These are phyloP conservation scores for Cataglyphis altisquamis DNA, from an alignment of 2,888 invertebrate genomes.

Conservation along the genomic window DNA sequence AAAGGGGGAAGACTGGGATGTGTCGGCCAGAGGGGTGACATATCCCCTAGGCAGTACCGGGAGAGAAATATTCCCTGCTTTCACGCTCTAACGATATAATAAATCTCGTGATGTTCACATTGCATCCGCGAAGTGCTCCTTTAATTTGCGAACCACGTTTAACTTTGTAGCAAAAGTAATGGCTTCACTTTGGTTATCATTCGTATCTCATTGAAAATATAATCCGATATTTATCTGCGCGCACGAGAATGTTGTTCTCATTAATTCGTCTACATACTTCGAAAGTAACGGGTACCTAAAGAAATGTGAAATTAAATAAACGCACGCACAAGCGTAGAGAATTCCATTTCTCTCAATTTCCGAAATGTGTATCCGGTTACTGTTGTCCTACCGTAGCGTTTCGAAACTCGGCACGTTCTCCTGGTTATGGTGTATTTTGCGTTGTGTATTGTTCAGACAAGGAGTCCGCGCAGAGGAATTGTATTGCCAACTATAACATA, in stretches of 20 bases:
- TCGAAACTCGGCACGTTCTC: constrained; percentile 51
- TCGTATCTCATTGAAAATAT: constrained; percentile 39
- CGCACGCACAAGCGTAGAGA: not conserved
- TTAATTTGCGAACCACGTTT: constrained; percentile 52
- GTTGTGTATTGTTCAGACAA: constrained; percentile 41
- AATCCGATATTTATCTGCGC: constrained; percentile 34
- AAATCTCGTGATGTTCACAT: constrained; percentile 54
- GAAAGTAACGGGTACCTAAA: constrained; percentile 14
- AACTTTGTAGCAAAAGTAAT: constrained; percentile 47
- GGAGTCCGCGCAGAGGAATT: constrained; percentile 35
- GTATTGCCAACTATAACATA: constrained; percentile 38
- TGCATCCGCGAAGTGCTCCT: constrained; percentile 53
- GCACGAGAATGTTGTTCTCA: constrained; percentile 10
- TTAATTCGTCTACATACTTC: constrained; percentile 9
- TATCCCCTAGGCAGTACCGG: constrained; percentile 48
- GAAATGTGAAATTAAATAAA: constrained; percentile 32
- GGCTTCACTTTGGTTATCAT: constrained; percentile 44
- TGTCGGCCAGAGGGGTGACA: constrained; percentile 42
- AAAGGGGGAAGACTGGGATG: constrained; percentile 48
- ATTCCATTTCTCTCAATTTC: constrained; percentile 50
- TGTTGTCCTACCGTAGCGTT: constrained; percentile 39
- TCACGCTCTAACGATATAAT: constrained; percentile 62
- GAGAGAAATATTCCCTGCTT: constrained; percentile 56
- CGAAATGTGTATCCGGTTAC: constrained; percentile 43
- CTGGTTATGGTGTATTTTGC: constrained; percentile 37